These are phyloP conservation scores for Phalacrocorax pelagicus DNA, from an alignment of 2,113 vertebrate species.

Conservation along the genomic window DNA sequence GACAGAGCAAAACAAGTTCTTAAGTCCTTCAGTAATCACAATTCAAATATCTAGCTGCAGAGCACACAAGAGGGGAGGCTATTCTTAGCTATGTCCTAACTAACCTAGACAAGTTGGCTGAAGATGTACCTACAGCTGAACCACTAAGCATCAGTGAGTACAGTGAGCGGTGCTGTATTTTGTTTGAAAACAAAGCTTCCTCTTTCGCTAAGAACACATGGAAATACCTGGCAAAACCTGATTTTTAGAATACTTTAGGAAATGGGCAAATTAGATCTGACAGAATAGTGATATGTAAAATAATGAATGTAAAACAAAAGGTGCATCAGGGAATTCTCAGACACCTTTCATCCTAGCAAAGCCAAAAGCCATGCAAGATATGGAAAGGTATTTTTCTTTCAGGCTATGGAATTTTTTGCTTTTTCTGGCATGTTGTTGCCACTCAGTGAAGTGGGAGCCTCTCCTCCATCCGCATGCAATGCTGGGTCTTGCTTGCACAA, in stretches of 20 bases:
- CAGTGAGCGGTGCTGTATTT: background rate
- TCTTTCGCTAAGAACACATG: background rate
- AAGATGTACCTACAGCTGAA: background rate
- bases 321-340: background rate
- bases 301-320: background rate
- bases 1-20: slow-evolving; percentile 4
- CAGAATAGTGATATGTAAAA: background rate
- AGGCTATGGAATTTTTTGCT: background rate
- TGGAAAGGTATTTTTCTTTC: background rate
- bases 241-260: background rate
- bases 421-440: background rate
- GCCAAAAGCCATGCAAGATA: background rate
- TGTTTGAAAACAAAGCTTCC: background rate
- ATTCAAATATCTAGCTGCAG: background rate
- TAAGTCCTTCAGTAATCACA: background rate
- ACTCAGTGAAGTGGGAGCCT: background rate
- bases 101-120: background rate
- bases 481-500: background rate
- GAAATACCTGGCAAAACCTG: background rate
- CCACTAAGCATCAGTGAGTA: background rate
- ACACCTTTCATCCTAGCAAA: slow-evolving; percentile 3
- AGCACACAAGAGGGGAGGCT: background rate
- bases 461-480: background rate
- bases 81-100: background rate
- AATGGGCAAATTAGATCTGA: background rate